These are phyloP conservation scores for Lasioglossum baleicum DNA, from an alignment of 1,140 invertebrate genomes.

Conservation along the genomic window DNA sequence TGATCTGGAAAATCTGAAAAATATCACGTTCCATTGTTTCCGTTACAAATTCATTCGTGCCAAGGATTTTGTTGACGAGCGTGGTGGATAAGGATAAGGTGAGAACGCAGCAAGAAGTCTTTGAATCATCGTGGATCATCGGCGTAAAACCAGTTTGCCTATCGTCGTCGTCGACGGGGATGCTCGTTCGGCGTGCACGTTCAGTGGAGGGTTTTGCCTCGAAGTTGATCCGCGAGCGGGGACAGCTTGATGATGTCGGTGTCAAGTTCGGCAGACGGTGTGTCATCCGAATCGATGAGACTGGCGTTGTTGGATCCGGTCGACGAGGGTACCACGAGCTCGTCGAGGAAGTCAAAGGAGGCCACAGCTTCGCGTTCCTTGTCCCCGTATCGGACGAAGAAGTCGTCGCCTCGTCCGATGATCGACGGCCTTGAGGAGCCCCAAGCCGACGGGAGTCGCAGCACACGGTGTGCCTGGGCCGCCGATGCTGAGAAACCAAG, in stretches of 20 bases:
- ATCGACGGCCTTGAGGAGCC: conserved; percentile 83
- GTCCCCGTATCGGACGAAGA: conserved; percentile 89
- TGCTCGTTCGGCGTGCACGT: neutral
- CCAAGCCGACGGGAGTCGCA: conserved; percentile 80
- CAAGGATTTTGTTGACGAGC: too few relatives aligned
- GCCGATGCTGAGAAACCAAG: conserved; percentile 82
- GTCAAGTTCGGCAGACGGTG: conserved; percentile 49
- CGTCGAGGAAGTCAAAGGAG: conserved; percentile 89
- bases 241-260: conserved; percentile 66
- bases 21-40: too few relatives aligned
- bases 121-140: neutral
- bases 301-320: conserved; percentile 78
- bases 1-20: too few relatives aligned
- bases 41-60: too few relatives aligned
- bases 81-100: too few relatives aligned
- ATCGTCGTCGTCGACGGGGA: neutral
- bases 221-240: conserved; percentile 54
- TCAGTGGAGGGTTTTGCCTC: neutral
- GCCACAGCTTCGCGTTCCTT: conserved; percentile 88
- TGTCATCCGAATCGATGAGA: conserved; percentile 52
- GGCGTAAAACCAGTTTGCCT: conserved; percentile 2
- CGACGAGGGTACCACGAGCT: conserved; percentile 79
- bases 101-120: too few relatives aligned
- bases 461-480: conserved; percentile 81
- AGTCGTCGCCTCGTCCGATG: conserved; percentile 85